Base-by-base conservation (phyloP, 2,797 vertebrate genomes). In the Neosalanx taihuensis region DNA sequence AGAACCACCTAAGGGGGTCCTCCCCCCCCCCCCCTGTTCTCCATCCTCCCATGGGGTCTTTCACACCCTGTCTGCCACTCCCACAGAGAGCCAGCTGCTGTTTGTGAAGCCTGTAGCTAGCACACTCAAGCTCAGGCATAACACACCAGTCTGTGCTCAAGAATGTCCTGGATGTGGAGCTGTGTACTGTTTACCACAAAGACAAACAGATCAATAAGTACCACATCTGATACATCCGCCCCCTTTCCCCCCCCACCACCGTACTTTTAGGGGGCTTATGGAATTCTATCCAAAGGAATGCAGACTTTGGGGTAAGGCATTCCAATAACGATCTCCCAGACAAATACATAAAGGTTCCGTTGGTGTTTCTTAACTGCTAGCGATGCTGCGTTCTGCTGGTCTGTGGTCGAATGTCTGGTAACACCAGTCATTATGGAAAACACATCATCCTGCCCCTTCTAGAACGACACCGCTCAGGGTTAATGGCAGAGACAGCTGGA, bases 11-110 rank as follows among this genome's bases (percentile, higher is more conserved):
- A n/a, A 5, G 63, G 63, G 35, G 15, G 37, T 46, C 31, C 64
- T 29, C 15, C 9, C 23, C 64, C 15, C 64, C 64, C 1, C 49
- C 13, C 18, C 33, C 26, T 37, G 9, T 37, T 9, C 35, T 37
- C 35, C 35, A 9, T 46, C 29, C 56, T 49, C 66, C 20, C 49
- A 30, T 33, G 70, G 18, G 31, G n/a, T 65, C 30, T 53, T 12
- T 72, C 70, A 37, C 62, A 37, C 70, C 15, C 64, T 65, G 30
- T 12, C n/a, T 37, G 17, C 12, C 33, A n/a, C 62, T 58, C 51
- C 61, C 62, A 65, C 35, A 57, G 49, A 72, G 49, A 53, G 12
- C 20, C 17, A 72, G 41, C 51, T 59, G 51, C 70, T 65, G 61
- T 29, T 72, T 53, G 57, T 58, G 23, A 61, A 71, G 61, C 46